Evolutionary conservation across 2,797 vertebrate genomes (phyloP), one percentile per base, ranked within the genome.

Genomic region (Bothrops alternatus): DNA sequence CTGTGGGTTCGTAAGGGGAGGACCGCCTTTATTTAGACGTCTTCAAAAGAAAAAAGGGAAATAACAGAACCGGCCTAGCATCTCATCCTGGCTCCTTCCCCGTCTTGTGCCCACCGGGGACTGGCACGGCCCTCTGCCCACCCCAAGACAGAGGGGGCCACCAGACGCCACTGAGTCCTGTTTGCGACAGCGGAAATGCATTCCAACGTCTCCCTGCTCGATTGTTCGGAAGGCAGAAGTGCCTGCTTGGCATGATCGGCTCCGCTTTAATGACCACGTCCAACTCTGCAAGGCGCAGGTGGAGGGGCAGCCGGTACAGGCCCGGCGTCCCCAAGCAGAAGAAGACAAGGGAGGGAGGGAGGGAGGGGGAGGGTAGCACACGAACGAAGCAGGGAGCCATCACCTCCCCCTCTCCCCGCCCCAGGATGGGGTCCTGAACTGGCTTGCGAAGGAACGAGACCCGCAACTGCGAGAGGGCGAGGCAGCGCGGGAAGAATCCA

Each of bases 111-210:
- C 94, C 94, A 20, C 93, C 90, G 88, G 32, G 13, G 65, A 13
- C 32, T 7, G 73, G 91, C 95, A 93, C 95, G 93, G 92, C 93
- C 89, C 91, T 92, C 85, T 78, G 88, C 92, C 91, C 93, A 86
- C 20, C 0, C 3, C 93, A n/a, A 92, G 93, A 93, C 90, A 89
- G 28, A 11, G 58, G 92, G 88, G 92, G 88, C 90, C 91, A 42
- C 94, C 87, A 3, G 4, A 47, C 88, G 90, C 73, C 93, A 55
- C 93, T 88, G 65, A 86, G 94, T 0, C 91, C 82, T 0, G 0
- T 28, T 86, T 60, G 94, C 69, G 91, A 90, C 95, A 92, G 92
- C 0, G 5, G 63, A 93, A 94, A 95, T 90, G 69, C 91, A 95
- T 95, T 55, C 57, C 88, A 93, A 88, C 87, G 82, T 82, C 0